Base-by-base conservation (phyloP, 2,888 invertebrate genomes). In the Rhagonycha lutea region DNA sequence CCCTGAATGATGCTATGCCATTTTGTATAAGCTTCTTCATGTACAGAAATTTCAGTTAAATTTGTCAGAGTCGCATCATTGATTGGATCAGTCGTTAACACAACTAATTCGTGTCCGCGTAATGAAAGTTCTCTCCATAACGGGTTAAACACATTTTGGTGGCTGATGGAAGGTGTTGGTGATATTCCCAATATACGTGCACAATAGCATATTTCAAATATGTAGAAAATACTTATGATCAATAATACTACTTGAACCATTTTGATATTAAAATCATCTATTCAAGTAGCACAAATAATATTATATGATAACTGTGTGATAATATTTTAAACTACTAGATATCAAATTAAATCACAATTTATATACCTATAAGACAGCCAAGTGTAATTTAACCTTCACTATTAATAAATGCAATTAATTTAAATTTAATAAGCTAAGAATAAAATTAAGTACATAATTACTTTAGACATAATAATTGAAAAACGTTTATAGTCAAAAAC, bases 121-220 rank as follows among this genome's bases (percentile, higher is more conserved):
- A 70, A 70, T 1, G 82, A 74, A 2, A 84, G 72, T 68, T 80
- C 81, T 24, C 73, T 81, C 83, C 84, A 84, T 65, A 84, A 70
- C 8, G 81, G 81, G 24, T 82, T 73, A 63, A 82, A 84, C 0
- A 81, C 81, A 23, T 80, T 69, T 75, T 84, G 84, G 28, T 84
- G 84, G 70, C 83, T 83, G 69, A 78, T 82, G 0, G 83, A 81
- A 3, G 83, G 81, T 1, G 78, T 75, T 4, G 79, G 75, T 0
- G 81, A 74, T 12, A 24, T 24, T 65, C 23, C 63, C n/a, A 65
- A 24, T 9, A 65, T 65, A 3, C 63, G 63, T 7, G 63, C 63
- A 65, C 61, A n/a, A 26, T 62, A 9, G 1, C 47, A 47, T n/a
- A n/a, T 47, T 47, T n/a, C n/a, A 1, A 47, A 47, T 7, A 47